phyloP scores from a whole-genome alignment of 1,140 invertebrate species.

The Oncopeltus fasciatus region DNA sequence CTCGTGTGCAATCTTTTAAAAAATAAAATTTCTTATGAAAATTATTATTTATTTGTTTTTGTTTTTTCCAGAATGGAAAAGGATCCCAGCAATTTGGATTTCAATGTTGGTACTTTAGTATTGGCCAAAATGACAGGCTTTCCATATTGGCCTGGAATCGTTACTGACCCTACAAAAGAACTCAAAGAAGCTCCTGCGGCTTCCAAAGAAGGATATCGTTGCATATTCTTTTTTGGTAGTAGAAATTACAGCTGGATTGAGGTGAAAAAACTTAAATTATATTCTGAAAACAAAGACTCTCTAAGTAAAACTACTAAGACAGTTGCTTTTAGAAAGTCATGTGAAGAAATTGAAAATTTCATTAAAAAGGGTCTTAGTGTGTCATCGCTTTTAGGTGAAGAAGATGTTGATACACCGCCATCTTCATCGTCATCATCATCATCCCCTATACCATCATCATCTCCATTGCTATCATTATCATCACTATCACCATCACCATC shows the following conservation, averaged over 20 bases:
- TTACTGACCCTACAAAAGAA: conserved; percentile 50
- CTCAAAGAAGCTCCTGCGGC: conserved; percentile 45
- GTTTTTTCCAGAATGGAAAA: neutral
- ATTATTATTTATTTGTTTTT: conserved; percentile 21
- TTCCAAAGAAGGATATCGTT: conserved; percentile 53
- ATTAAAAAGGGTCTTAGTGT: conserved; percentile 30
- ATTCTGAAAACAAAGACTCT: conserved; percentile 38
- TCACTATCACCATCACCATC: too few species aligned
- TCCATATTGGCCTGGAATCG: conserved; percentile 82
- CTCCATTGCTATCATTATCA: too few species aligned
- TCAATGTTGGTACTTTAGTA: conserved; percentile 34
- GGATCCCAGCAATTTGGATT: conserved; percentile 35
- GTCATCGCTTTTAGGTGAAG: neutral
- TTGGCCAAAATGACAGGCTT: conserved; percentile 92
- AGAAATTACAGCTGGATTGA: conserved; percentile 91
- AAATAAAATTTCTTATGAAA: too few species aligned
- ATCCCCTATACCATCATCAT: too few species aligned
- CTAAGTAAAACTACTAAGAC: conserved; percentile 72
- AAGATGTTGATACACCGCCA: too few species aligned
- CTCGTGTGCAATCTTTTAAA: too few species aligned
- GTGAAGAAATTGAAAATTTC: conserved; percentile 72
- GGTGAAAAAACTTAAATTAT: conserved; percentile 68
- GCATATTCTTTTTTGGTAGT: conserved; percentile 86
- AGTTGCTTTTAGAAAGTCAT: conserved; percentile 65
- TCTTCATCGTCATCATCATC: too few species aligned